Percentiles rank a stretch among this genome's conserved stretches.
Conservation (phyloP, 2,113 vertebrate species). For the Ploceus nigricollis region DNA sequence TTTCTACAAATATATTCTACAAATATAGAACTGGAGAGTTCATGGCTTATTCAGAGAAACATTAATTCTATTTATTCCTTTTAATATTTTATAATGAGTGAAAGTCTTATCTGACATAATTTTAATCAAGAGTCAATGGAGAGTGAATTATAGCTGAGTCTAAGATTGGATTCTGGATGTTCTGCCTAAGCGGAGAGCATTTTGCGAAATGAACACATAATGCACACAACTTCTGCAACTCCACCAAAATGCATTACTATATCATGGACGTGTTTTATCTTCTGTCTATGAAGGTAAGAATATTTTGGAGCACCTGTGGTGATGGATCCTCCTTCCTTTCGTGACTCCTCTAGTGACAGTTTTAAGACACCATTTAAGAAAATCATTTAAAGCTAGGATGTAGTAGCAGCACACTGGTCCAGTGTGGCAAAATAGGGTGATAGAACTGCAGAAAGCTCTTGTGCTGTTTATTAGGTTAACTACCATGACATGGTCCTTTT, state of each 20-base stretch:
- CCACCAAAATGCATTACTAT: not conserved
- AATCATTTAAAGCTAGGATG: not conserved
- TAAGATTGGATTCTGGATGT: not conserved
- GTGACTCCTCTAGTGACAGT: not conserved
- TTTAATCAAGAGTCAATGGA: not conserved
- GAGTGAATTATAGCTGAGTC: not conserved
- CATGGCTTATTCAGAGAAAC: not conserved
- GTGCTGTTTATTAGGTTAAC: not conserved
- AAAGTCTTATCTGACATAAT: not conserved
- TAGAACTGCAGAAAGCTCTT: not conserved
- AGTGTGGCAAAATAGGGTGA: not conserved
- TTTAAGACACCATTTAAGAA: not conserved
- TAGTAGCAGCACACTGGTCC: not conserved
- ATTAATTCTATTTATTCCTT: not conserved
- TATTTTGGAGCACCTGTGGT: not conserved
- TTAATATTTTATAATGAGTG: not conserved
- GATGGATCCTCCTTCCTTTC: not conserved
- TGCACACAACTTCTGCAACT: not conserved
- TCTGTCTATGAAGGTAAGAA: not conserved
- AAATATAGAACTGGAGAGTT: not conserved
- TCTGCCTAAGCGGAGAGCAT: not conserved
- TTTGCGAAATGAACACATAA: not conserved
- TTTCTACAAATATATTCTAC: not conserved
- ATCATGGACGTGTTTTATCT: not conserved
- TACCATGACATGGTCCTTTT: fast-evolving